Evolutionary conservation across 1,140 invertebrate species (phyloP).

Genomic region (Acromyrmex heyeri): DNA sequence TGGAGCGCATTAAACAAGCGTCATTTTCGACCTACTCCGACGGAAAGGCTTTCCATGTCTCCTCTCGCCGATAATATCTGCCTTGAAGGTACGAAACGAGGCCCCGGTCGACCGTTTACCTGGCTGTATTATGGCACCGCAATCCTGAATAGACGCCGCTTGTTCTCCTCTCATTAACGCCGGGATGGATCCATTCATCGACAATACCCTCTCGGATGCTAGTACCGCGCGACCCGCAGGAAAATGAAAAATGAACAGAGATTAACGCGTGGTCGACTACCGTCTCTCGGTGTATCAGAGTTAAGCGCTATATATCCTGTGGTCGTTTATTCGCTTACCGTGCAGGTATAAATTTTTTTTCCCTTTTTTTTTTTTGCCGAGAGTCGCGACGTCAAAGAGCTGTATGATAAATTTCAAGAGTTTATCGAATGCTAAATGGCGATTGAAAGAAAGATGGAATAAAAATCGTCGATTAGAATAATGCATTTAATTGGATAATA

Average conservation of each 20-base stretch:
- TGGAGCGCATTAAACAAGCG: constrained; percentile 60
- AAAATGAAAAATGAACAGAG: constrained; percentile 73
- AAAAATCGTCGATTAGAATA: not conserved
- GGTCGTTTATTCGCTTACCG: constrained; percentile 46
- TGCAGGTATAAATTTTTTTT: constrained; percentile 15
- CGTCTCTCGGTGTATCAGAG: constrained; percentile 28
- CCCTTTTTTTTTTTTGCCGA: not conserved
- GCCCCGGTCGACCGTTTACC: constrained; percentile 60
- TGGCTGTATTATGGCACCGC: constrained; percentile 62
- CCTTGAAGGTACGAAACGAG: constrained; percentile 44
- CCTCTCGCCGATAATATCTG: constrained; percentile 61
- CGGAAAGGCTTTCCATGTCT: constrained; percentile 56
- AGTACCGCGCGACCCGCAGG: constrained; percentile 18
- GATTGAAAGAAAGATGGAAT: constrained; percentile 1
- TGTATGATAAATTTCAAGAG: constrained; percentile 12
- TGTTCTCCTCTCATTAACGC: constrained; percentile 75
- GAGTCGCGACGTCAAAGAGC: not conserved
- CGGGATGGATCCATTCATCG: constrained; percentile 69
- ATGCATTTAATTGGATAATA: not conserved
- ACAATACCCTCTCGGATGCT: constrained; percentile 23
- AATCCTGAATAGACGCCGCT: constrained; percentile 60
- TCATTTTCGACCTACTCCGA: constrained; percentile 61
- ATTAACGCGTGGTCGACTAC: constrained; percentile 67
- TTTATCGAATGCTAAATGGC: constrained; percentile 11
- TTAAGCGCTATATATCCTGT: constrained; percentile 20